Base-by-base conservation (phyloP, 2,888 invertebrate species). In the Noctua fimbriata region DNA sequence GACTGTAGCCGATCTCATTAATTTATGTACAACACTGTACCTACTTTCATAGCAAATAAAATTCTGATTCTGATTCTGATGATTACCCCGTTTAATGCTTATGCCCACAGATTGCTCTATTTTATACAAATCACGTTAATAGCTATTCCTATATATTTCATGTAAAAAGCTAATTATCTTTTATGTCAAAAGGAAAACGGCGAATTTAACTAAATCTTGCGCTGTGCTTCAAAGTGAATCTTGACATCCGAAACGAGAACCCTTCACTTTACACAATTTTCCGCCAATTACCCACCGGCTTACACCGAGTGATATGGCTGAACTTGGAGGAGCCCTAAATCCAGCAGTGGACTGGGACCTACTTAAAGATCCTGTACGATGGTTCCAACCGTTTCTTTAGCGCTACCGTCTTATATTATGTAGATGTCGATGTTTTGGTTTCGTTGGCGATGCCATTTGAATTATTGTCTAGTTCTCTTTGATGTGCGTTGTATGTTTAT, bases 211-310 rank as follows among this genome's bases (percentile, higher is more conserved):
- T 28, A 21, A 32, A 14, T 14, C 47, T 47, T 36, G 36, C 21
- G 36, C 10, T 24, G 28, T 6, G 10, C 52, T 41, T 12, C 5
- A 0, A 75, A 76, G 76, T 76, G 49, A 21, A 6, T 36, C 60
- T 60, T 63, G 76, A 63, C 76, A 60, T 28, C 24, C 5, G 18
- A 32, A 49, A 47, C 47, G 47, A 75, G 28, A 10, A 24, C 49
- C 49, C 47, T 60, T 14, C 36, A 60, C 47, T 76, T 60, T 60
- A 36, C n/a, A 76, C 36, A 12, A 76, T 63, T 76, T 76, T 36
- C n/a, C 12, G 47, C 76, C 76, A 76, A 76, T 76, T 49, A 76
- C 36, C 16, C 10, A 2, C 32, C 63, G n/a, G 14, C 60, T 28
- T 75, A 7, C 24, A 24, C 32, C n/a, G 47, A 49, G 36, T 75